Conservation (phyloP, 2,888 invertebrate species). For the Tenodera sinensis region DNA sequence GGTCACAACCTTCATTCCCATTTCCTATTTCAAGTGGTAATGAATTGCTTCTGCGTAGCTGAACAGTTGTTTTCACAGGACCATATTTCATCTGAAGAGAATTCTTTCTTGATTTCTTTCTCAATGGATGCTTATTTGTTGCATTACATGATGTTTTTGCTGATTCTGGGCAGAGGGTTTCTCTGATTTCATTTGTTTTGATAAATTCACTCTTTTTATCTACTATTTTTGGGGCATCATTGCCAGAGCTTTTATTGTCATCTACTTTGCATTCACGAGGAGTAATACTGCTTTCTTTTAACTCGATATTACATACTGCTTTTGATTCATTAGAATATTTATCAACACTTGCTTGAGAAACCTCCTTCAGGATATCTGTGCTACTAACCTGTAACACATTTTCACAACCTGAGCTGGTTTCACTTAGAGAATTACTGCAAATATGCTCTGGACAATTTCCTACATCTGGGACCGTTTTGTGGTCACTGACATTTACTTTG, state of each 20-base stretch:
- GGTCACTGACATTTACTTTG: not conserved
- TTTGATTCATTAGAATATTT: no score
- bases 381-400: no score
- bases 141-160: no score
- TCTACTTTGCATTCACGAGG: not conserved
- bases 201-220: not conserved
- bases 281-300: not conserved
- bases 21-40: not conserved
- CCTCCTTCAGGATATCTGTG: no score
- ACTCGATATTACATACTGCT: no score
- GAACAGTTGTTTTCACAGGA: not conserved
- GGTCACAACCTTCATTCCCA: not conserved
- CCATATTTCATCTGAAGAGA: not conserved
- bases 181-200: not conserved
- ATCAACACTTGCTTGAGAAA: no score
- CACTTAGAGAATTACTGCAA: no score
- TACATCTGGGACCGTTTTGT: not conserved
- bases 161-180: not conserved
- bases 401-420: no score
- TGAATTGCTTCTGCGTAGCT: not conserved
- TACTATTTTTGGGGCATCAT: not conserved
- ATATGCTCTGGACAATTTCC: no score
- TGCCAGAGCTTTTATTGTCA: not conserved
- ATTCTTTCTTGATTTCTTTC: not conserved
- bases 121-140: not conserved